phyloP scores from a whole-genome alignment of 2,888 invertebrate genomes.

The Drosophila borborema region DNA sequence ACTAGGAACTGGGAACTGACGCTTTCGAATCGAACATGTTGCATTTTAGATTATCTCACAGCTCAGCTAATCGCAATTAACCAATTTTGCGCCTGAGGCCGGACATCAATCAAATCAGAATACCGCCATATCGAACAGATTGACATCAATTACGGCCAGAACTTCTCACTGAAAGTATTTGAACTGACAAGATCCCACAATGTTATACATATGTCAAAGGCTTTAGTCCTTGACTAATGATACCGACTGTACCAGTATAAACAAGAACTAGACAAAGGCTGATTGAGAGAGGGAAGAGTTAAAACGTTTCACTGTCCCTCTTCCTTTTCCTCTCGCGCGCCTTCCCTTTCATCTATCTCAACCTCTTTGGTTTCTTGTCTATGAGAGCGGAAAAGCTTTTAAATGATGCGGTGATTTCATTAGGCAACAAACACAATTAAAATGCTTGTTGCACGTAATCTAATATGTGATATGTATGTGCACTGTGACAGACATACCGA shows the following conservation, averaged over 20 bases:
- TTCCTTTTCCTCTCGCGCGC: background rate
- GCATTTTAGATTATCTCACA: constrained; percentile 21
- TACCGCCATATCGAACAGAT: background rate
- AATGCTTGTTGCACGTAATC: constrained; percentile 72
- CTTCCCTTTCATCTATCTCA: background rate
- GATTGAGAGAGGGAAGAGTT: background rate
- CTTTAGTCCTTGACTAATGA: constrained; percentile 1
- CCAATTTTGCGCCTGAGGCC: constrained; percentile 9
- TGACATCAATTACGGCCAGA: constrained; percentile 1
- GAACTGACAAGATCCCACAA: background rate
- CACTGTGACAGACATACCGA: constrained; percentile 18
- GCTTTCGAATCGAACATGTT: constrained; percentile 18
- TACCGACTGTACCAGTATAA: background rate
- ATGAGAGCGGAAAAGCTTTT: constrained; percentile 59
- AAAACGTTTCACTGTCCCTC: background rate
- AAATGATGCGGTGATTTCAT: constrained; percentile 68
- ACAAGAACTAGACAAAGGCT: background rate
- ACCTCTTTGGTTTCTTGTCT: background rate
- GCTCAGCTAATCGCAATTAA: constrained; percentile 8
- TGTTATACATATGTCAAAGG: background rate
- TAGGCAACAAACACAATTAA: constrained; percentile 73
- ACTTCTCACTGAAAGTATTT: background rate
- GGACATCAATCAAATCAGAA: constrained; percentile 9
- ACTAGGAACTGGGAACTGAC: too few relatives aligned
- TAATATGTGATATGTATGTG: constrained; percentile 47